phyloP scores from a whole-genome alignment of 2,797 vertebrate genomes.

The Onychomys leucogaster region DNA sequence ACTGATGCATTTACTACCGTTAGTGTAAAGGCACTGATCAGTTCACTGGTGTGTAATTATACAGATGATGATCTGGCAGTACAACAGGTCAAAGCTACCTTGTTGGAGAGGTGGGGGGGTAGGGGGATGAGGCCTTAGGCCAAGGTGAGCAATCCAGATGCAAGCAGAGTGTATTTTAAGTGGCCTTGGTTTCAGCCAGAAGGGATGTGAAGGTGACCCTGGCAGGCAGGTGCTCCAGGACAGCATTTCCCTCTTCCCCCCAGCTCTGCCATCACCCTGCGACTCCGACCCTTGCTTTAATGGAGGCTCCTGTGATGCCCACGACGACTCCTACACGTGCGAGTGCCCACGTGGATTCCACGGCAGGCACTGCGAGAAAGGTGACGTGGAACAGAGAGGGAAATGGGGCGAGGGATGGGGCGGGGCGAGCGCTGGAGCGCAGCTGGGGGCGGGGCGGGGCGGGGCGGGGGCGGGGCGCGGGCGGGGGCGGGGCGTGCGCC shows the following conservation, averaged over 20 bases:
- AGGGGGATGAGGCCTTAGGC: no score
- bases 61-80: fast-evolving
- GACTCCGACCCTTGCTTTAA: conserved; percentile 98
- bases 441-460: conserved; percentile 82
- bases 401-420: neutral
- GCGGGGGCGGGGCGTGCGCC: neutral
- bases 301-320: conserved; percentile 94
- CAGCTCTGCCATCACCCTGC: conserved; percentile 96
- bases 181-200: neutral
- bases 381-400: conserved; percentile 82
- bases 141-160: neutral
- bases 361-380: conserved; percentile 96
- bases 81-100: neutral
- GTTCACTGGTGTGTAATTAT: fast-evolving
- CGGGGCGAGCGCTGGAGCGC: neutral
- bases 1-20: neutral
- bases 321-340: conserved; percentile 93
- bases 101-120: neutral
- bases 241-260: conserved; percentile 65
- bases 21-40: neutral
- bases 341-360: conserved; percentile 94
- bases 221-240: neutral
- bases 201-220: neutral
- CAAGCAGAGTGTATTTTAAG: neutral
- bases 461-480: neutral